Evolutionary conservation across 2,797 vertebrate species (phyloP), one percentile per base, ranked within the genome.

Genomic region (Carcharodon carcharias): DNA sequence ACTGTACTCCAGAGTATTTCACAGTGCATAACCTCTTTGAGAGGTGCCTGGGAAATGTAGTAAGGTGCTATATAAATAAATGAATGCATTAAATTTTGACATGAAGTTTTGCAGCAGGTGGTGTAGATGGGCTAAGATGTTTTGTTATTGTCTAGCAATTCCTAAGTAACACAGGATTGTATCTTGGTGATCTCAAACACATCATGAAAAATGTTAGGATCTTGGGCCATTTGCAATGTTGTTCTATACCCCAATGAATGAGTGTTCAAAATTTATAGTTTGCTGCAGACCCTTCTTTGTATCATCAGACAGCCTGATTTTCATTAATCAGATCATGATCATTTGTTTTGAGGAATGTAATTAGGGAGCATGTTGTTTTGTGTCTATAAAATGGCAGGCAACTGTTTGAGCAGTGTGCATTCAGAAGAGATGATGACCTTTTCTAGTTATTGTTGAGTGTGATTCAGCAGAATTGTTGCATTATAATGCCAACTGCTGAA

Each of bases 401-500:
- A 21, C 31, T 92, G 56, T 61, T 92, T 92, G 31, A 21, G 58
- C 31, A 92, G 58, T 18, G 6, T 21, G 26, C 58, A 92, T 61
- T 63, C 54, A 56, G 54, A 23, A n/a, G 35, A 63, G 16, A 4
- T 92, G 35, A 92, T 63, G 58, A 65, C 31, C 31, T 92, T 92
- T 63, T 92, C 58, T 58, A 23, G 58, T 92, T 63, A 63, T n/a
- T 92, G 56, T 92, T 92, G 89, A 92, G n/a, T 92, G 21, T 89
- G 31, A 61, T 56, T 91, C 56, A 91, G 56, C 89, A 63, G 58
- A 16, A 6, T 40, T 91, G 12, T 45, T 45, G 80, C 40, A 8
- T 85, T 7, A 58, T 92, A 67, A 93, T n/a, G 8, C 91, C 9
- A 9, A 21, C 35, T 63, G 14, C 35, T 35, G 35, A 92, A n/a